A percentile compares a stretch with the other conserved stretches of the same genome.
phyloP scores from a whole-genome alignment of 2,888 invertebrate genomes.

The Drosophila niveifrons region DNA sequence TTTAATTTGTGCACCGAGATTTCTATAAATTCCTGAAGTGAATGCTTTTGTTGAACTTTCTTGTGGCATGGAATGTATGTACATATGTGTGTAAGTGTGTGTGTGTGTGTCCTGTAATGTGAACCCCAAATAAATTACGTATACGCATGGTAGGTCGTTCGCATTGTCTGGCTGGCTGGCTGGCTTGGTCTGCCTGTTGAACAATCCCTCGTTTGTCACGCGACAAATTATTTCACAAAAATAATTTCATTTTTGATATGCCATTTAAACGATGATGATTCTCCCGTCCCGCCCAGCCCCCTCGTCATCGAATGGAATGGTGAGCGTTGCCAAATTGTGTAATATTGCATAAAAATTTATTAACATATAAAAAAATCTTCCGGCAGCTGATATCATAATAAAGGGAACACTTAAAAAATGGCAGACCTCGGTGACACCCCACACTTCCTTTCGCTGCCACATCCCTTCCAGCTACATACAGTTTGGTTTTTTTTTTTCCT shows the following conservation, averaged over 20 bases:
- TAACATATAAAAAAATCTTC: constrained; percentile 70
- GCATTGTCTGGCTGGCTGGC: constrained; percentile 21
- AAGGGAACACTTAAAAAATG: constrained; percentile 79
- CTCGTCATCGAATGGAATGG: constrained; percentile 7
- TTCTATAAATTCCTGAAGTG: constrained; percentile 16
- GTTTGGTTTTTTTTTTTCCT: no score
- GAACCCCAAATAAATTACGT: constrained; percentile 33
- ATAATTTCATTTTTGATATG: constrained; percentile 79
- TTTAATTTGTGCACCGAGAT: constrained; percentile 37
- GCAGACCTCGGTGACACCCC: constrained; percentile 31
- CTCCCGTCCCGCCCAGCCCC: constrained; percentile 6
- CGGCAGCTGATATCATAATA: constrained; percentile 80
- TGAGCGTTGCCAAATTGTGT: constrained; percentile 65
- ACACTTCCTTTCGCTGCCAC: not conserved
- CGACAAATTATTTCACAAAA: constrained; percentile 75
- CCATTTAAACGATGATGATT: constrained; percentile 67
- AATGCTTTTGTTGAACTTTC: constrained; percentile 30
- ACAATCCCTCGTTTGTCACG: constrained; percentile 62
- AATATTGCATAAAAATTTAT: constrained; percentile 81
- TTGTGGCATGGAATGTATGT: not conserved
- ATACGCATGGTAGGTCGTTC: constrained; percentile 53
- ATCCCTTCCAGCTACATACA: constrained; percentile 11
- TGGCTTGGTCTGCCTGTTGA: constrained; percentile 65
- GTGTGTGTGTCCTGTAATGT: constrained; percentile 10
- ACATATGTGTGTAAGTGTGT: not conserved